phyloP scores from a whole-genome alignment of 2,888 invertebrate species.

The Cheilosia grossa region DNA sequence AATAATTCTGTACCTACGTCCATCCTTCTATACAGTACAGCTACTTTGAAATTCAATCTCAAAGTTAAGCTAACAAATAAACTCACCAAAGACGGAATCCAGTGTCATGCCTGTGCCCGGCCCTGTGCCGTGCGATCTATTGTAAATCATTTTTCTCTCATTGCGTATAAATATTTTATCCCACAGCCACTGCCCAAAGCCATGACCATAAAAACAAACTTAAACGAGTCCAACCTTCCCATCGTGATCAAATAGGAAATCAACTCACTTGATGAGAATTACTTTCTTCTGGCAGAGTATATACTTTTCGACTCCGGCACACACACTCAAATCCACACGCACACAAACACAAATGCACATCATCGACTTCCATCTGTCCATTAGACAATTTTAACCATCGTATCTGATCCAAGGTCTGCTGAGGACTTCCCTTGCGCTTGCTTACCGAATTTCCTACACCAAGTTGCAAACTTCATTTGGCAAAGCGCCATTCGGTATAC shows the following conservation, averaged over 20 bases:
- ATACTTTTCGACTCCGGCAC: slow-evolving; percentile 5
- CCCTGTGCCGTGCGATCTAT: slow-evolving; percentile 10
- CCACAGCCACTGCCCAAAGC: slow-evolving; percentile 64
- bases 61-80: slow-evolving; percentile 74
- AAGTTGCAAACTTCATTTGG: slow-evolving; percentile 72
- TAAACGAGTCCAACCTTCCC: slow-evolving; percentile 62
- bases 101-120: slow-evolving; percentile 27
- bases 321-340: background rate
- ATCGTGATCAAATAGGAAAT: slow-evolving; percentile 64
- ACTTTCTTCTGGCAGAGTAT: slow-evolving; percentile 65
- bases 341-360: slow-evolving; percentile 18
- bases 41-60: slow-evolving; percentile 69
- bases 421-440: slow-evolving; percentile 29
- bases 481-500: slow-evolving; percentile 57
- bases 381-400: slow-evolving; percentile 67
- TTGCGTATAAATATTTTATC: slow-evolving; percentile 74
- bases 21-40: slow-evolving; percentile 9
- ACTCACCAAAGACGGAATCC: slow-evolving; percentile 65
- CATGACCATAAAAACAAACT: slow-evolving; percentile 68
- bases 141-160: slow-evolving; percentile 66
- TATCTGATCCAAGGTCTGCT: slow-evolving; percentile 67
- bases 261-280: slow-evolving; percentile 74
- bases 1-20: slow-evolving; percentile 6
- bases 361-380: slow-evolving; percentile 73
- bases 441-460: slow-evolving; percentile 45